Base-by-base conservation (phyloP, 1,140 invertebrate species). In the Drosophila pseudoobscura region DNA sequence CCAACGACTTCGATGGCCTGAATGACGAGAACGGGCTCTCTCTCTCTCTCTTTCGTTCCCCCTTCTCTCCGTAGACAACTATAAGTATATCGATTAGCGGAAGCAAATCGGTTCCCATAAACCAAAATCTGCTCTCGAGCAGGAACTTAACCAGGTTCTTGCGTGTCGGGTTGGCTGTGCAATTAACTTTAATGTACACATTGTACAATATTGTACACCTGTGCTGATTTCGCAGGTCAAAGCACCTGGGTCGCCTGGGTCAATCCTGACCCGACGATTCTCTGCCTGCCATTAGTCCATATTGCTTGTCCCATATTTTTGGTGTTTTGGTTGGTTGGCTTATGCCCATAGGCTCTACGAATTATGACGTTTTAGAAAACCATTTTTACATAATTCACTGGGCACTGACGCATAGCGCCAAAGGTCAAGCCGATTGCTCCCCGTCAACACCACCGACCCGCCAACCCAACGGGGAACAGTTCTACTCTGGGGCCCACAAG, bases 221-320 rank as follows among this genome's bases (percentile, higher is more conserved):
- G 78, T 63, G 53, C 59, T 75, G 75, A 83, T 88, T 87, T 88
- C 75, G 51, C 66, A 76, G 68, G 20, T 58, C 49, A 24, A 61
- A 56, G 64, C 46, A 62, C 45, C 41, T 47, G 20, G 20, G 20
- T 20, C 20, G 2, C 20, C 20, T 35, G 44, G 54, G 71, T 53
- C 44, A 71, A 75, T 62, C 49, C 47, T 41, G 26, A 13, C 43
- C 35, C 7, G 11, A 11, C 35, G 31, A 11, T 62, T 44, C 64
- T 61, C 64, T 53, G 73, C 56, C 59, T 70, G 78, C 82, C 78
- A 90, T 90, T 90, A 90, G 60, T 72, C 62, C 70, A 51, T 78
- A 90, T 88, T 90, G 88, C 90, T 88, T 88, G 88, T 80, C 74
- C 88, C 57, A 90, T 71, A 78, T 90, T 87, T 88, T 68, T 31